Conservation (phyloP, 2,113 vertebrate species). For the Taxidea taxus region DNA sequence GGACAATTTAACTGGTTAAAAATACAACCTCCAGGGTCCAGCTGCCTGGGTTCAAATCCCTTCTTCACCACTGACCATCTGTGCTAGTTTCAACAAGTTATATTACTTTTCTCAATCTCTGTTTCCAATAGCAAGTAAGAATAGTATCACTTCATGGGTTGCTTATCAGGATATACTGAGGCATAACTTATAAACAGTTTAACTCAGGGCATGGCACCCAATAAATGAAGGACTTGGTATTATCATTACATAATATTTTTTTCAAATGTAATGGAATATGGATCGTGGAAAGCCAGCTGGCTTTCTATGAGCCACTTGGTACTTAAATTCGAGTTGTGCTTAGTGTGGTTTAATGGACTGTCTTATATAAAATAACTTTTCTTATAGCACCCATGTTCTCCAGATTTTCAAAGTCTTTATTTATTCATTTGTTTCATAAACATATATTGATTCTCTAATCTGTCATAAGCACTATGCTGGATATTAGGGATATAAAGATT, state of each 20-base stretch:
- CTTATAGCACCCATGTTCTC: neutral
- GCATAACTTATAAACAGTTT: neutral
- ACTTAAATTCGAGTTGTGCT: constrained; percentile 7
- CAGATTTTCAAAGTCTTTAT: neutral
- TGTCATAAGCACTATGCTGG: neutral
- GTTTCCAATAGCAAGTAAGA: neutral
- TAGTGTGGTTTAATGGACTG: neutral
- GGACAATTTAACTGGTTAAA: neutral
- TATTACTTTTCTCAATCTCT: neutral
- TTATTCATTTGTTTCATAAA: constrained; percentile 5
- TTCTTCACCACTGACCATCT: neutral
- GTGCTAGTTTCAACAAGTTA: neutral
- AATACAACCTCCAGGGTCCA: neutral
- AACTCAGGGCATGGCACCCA: neutral
- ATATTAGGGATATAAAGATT: neutral
- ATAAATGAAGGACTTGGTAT: neutral
- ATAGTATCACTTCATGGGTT: neutral
- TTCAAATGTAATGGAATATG: neutral
- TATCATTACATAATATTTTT: neutral
- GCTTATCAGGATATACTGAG: neutral
- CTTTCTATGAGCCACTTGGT: neutral
- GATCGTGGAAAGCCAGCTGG: neutral
- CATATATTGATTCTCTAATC: neutral
- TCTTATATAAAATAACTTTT: neutral
- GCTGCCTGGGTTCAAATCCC: neutral